Conservation (phyloP, 2,797 vertebrate genomes). For the Chelmon rostratus region DNA sequence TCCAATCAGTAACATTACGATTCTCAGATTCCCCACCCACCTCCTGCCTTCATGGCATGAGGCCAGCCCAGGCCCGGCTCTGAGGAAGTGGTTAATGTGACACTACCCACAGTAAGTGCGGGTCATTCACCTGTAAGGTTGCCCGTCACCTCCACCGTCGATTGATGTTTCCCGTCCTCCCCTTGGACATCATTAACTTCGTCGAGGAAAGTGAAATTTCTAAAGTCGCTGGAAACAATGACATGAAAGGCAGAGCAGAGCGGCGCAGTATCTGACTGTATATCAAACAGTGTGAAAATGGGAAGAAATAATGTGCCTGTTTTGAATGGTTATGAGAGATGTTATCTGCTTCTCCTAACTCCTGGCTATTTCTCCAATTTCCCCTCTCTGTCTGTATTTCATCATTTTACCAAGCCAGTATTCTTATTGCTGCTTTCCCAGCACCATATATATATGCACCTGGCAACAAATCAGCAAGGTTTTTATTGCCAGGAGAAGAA, state of each 20-base stretch:
- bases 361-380: conserved; percentile 58
- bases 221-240: conserved; percentile 44
- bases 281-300: conserved; percentile 64
- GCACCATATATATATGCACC: conserved; percentile 36
- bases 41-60: conserved; percentile 2
- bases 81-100: conserved; percentile 54
- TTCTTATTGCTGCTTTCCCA: conserved; percentile 48
- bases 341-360: conserved; percentile 58
- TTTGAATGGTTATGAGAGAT: conserved; percentile 75
- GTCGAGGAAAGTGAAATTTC: conserved; percentile 54
- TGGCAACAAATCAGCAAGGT: conserved; percentile 46
- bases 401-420: conserved; percentile 29
- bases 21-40: conserved; percentile 24
- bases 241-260: conserved; percentile 54
- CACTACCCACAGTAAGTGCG: conserved; percentile 48
- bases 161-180: conserved; percentile 68
- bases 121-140: conserved; percentile 59
- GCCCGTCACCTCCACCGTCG: conserved; percentile 51
- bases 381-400: conserved; percentile 40
- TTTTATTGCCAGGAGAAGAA: conserved; percentile 68
- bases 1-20: no score
- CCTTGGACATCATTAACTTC: conserved; percentile 64
- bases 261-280: conserved; percentile 48
- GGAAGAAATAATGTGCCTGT: conserved; percentile 66
- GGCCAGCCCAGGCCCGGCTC: conserved; percentile 37